These are phyloP conservation scores for Pangasius macronema DNA, from an alignment of 2,797 vertebrate species.

Conservation along the genomic window DNA sequence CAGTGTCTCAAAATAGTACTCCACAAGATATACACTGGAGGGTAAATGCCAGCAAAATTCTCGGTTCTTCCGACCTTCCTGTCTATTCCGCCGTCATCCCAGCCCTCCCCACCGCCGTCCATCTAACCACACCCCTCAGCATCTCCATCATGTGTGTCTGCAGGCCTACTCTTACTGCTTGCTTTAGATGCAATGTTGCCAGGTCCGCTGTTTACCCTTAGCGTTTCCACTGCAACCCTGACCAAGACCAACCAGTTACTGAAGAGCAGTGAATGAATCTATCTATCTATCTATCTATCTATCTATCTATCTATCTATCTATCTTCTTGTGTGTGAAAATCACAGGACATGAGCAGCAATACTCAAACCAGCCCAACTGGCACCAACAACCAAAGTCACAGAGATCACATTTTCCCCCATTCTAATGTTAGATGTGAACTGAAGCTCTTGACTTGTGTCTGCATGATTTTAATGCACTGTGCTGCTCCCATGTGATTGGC, in stretches of 20 bases:
- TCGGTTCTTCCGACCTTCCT: conserved; percentile 65
- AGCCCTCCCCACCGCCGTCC: conserved; percentile 12
- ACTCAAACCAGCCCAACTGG: too few species aligned
- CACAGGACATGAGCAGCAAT: too few species aligned
- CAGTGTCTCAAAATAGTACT: background rate
- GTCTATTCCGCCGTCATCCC: conserved; percentile 53
- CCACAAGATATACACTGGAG: background rate
- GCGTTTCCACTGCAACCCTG: background rate
- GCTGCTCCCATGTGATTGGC: too few species aligned
- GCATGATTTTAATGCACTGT: too few species aligned
- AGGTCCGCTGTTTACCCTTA: background rate
- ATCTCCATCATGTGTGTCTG: conserved; percentile 25
- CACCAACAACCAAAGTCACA: too few species aligned
- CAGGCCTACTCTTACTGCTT: background rate
- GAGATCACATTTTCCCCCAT: background rate
- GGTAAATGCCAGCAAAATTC: conserved; percentile 1
- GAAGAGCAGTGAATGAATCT: background rate
- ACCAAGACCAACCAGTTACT: background rate
- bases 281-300: background rate
- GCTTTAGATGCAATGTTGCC: conserved; percentile 2
- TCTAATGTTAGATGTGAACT: too few species aligned
- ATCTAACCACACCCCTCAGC: conserved; percentile 66
- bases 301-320: background rate
- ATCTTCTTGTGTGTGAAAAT: background rate
- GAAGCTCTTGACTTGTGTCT: too few species aligned